Percentiles rank a stretch among this genome's conserved stretches.
Conservation (phyloP, 1,140 invertebrate species). For the Papilio dardanus region DNA sequence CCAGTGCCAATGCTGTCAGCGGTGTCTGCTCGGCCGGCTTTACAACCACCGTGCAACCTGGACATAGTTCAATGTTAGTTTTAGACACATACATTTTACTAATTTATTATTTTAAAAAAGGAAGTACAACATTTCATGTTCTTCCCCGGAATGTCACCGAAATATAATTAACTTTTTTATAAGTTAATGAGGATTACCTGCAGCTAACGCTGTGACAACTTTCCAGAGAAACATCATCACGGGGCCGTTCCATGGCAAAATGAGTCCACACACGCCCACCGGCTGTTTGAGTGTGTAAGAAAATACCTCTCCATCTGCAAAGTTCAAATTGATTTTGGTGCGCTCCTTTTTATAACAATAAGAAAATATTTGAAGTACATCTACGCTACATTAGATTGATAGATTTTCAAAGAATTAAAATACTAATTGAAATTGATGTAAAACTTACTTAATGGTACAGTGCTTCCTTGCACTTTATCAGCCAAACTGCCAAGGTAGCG, state of each 20-base stretch:
- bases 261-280: constrained; percentile 75
- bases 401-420: too few relatives aligned
- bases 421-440: too few relatives aligned
- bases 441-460: constrained; percentile 5
- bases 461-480: constrained; percentile 3
- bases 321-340: not conserved
- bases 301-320: constrained; percentile 43
- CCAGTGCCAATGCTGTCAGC: constrained; percentile 92
- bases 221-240: constrained; percentile 90
- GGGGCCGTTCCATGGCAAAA: constrained; percentile 84
- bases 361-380: too few relatives aligned
- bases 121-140: not conserved
- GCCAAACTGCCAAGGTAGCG: constrained; percentile 51
- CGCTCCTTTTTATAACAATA: not conserved
- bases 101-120: too few relatives aligned
- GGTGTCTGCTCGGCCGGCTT: too few relatives aligned
- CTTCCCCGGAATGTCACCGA: not conserved
- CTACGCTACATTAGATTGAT: too few relatives aligned
- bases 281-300: constrained; percentile 65
- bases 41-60: not conserved
- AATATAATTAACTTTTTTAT: too few relatives aligned
- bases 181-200: constrained; percentile 81
- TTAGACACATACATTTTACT: too few relatives aligned
- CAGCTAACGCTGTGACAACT: constrained; percentile 80
- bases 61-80: not conserved